Percentiles rank a stretch among this genome's conserved stretches.
Conservation (phyloP, 2,113 vertebrate species). For the Triplophysa dalaica region DNA sequence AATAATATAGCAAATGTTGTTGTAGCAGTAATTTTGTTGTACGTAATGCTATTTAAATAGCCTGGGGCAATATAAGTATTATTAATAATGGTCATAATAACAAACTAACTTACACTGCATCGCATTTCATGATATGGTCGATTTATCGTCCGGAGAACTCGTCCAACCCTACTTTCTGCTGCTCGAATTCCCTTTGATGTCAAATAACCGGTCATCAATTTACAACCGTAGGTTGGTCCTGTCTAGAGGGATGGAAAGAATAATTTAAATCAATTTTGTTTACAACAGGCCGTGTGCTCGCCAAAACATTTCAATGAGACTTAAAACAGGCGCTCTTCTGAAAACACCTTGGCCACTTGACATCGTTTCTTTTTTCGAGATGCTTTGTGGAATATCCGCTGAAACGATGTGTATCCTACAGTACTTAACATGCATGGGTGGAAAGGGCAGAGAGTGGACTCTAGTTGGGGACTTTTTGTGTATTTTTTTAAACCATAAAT, state of each 20-base stretch:
- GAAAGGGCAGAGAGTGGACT: too few relatives aligned
- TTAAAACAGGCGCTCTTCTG: too few relatives aligned
- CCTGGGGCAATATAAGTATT: neutral
- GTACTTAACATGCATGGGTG: too few relatives aligned
- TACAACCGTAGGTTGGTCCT: neutral
- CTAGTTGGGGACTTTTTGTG: too few relatives aligned
- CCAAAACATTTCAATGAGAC: too few relatives aligned
- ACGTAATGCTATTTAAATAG: neutral
- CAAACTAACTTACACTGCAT: neutral
- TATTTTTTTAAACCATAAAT: too few relatives aligned
- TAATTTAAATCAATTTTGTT: neutral
- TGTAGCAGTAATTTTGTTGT: too few relatives aligned
- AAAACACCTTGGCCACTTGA: too few relatives aligned
- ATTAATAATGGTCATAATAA: neutral
- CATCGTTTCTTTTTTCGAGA: too few relatives aligned
- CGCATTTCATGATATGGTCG: constrained; percentile 6
- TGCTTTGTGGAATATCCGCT: too few relatives aligned
- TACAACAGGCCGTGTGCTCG: too few relatives aligned
- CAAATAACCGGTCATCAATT: neutral
- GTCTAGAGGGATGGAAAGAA: neutral
- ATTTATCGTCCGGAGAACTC: neutral
- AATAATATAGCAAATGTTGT: neutral
- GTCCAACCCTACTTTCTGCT: neutral
- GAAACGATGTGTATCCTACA: too few relatives aligned
- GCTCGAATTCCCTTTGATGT: constrained; percentile 6